phyloP scores from a whole-genome alignment of 2,888 invertebrate genomes.

The Embidobia sp. region DNA sequence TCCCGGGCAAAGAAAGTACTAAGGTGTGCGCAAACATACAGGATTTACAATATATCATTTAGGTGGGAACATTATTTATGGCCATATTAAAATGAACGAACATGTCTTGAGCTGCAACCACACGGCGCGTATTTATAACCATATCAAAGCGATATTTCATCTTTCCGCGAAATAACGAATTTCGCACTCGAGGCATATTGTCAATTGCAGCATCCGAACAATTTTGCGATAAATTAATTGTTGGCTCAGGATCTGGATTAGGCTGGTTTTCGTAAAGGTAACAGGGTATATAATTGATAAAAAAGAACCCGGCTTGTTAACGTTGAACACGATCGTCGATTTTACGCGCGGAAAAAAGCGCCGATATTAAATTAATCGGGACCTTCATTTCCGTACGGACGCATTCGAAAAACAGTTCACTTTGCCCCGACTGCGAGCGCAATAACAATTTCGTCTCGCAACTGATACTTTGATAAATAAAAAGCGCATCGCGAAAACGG shows the following conservation, averaged over 20 bases:
- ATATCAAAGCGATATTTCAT: slow-evolving; percentile 29
- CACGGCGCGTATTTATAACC: slow-evolving; percentile 21
- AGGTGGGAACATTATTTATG: slow-evolving; percentile 33
- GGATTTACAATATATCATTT: slow-evolving; percentile 41
- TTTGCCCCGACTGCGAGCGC: no score
- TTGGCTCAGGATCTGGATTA: no score
- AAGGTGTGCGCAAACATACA: slow-evolving; percentile 24
- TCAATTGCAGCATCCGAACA: no score
- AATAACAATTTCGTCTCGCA: neutral
- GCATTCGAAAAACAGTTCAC: no score
- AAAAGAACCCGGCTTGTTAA: no score
- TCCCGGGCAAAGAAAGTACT: slow-evolving; percentile 12
- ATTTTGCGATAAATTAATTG: no score
- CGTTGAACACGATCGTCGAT: no score
- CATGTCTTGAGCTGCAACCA: slow-evolving; percentile 12
- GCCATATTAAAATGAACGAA: slow-evolving; percentile 39
- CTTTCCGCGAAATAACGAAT: neutral
- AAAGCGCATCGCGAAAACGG: neutral
- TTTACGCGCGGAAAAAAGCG: no score
- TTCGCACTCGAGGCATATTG: neutral
- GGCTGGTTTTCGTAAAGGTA: no score
- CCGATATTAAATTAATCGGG: no score
- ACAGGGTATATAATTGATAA: no score
- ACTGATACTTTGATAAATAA: neutral
- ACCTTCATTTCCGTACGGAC: no score